Evolutionary conservation across 1,140 invertebrate species (phyloP), one percentile per base, ranked within the genome.

Genomic region (Littorina saxatilis): DNA sequence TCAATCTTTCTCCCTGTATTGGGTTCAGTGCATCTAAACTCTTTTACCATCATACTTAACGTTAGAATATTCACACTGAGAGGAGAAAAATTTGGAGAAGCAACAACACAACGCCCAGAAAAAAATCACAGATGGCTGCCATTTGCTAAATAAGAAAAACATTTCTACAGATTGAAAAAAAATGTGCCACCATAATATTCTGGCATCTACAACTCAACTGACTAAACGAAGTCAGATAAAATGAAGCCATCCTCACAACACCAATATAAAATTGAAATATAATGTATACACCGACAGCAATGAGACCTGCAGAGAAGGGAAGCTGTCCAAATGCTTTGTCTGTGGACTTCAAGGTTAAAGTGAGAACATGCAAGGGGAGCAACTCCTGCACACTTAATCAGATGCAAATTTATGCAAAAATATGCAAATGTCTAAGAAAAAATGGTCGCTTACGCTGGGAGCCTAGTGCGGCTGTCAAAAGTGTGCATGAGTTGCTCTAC

Each of bases 11-110:
- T n/a, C n/a, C n/a, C n/a, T n/a, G n/a, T n/a, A n/a, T n/a, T n/a
- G n/a, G n/a, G n/a, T n/a, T n/a, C 43, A 47, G 43, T 47, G 43
- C 43, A 68, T 39, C 39, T 68, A 35, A 68, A 35, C 72, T 43
- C 15, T 74, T 32, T 47, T 35, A 73, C 37, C 37, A n/a, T n/a
- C 29, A 39, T 70, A 29, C 68, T 17, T 58, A 72, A 70, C 63
- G 72, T 73, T 40, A 32, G 50, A 73, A 55, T 23, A 35, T 5
- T 66, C 52, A 81, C 1, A 2, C 3, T 5, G 2, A 66, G 4
- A 63, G 52, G 52, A 78, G 76, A 82, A 74, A 82, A 84, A 82
- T 43, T 15, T 73, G 66, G 80, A 77, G 77, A 84, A 84, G 83
- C 83, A 80, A 66, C 47, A 23, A 37, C 66, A 75, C 76, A 55